Evolutionary conservation across 1,140 invertebrate genomes (phyloP).

Genomic region (Sesamia nonagrioides): DNA sequence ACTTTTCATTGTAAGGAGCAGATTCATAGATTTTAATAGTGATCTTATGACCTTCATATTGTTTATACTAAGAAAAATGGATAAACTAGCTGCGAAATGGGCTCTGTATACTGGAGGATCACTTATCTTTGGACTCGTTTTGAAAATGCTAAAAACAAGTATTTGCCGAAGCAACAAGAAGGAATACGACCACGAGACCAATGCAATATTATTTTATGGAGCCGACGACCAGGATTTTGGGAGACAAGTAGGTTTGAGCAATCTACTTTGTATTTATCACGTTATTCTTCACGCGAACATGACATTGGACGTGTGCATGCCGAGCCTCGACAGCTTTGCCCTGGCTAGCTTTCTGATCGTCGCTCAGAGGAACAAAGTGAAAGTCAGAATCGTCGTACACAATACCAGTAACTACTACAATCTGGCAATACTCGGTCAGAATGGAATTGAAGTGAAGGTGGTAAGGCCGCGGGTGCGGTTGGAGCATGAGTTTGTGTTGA

Average conservation of each 20-base stretch:
- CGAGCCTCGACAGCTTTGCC: conserved; percentile 68
- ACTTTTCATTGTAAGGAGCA: background rate
- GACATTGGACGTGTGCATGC: conserved; percentile 71
- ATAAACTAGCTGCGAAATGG: conserved; percentile 52
- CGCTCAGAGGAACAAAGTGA: conserved; percentile 63
- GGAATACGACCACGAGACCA: conserved; percentile 53
- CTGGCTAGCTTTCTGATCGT: conserved; percentile 69
- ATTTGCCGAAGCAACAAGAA: conserved; percentile 39
- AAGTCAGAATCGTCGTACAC: conserved; percentile 69
- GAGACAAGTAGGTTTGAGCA: conserved; percentile 68
- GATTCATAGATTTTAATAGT: background rate
- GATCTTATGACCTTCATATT: background rate
- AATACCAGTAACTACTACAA: conserved; percentile 56
- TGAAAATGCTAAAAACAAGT: conserved; percentile 30
- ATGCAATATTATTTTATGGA: conserved; percentile 77
- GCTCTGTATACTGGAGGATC: conserved; percentile 44
- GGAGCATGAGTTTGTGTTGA: conserved; percentile 75
- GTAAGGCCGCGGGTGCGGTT: conserved; percentile 62
- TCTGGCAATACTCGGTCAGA: conserved; percentile 55
- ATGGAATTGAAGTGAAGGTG: conserved; percentile 70
- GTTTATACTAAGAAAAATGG: conserved; percentile 43
- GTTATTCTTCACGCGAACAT: conserved; percentile 64
- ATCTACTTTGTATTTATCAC: conserved; percentile 72
- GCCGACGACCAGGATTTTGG: conserved; percentile 59
- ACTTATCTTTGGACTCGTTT: conserved; percentile 50